These are phyloP conservation scores for Hyposmocoma kahamanoa DNA, from an alignment of 1,140 invertebrate genomes.

Conservation along the genomic window DNA sequence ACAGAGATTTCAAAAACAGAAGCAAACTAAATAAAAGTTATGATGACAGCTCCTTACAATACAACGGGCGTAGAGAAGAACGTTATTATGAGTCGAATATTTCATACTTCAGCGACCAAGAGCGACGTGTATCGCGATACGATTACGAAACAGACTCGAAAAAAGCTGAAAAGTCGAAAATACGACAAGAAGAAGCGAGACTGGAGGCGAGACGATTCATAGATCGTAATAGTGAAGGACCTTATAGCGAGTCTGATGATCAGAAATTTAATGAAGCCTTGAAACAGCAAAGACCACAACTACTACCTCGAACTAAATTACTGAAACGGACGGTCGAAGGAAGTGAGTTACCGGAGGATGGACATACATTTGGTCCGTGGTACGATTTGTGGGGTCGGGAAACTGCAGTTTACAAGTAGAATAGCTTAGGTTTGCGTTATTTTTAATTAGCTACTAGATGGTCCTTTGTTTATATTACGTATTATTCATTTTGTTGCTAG, in stretches of 20 bases:
- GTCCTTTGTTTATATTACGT: constrained; percentile 16
- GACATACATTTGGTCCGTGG: constrained; percentile 87
- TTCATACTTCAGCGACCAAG: constrained; percentile 69
- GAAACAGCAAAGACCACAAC: constrained; percentile 75
- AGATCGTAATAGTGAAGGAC: constrained; percentile 69
- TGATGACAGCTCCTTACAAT: constrained; percentile 60
- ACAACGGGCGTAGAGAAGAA: constrained; percentile 68
- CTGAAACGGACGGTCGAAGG: constrained; percentile 66
- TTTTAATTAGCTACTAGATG: constrained; percentile 5
- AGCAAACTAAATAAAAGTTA: constrained; percentile 61
- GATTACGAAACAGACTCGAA: constrained; percentile 76
- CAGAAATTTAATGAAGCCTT: constrained; percentile 77
- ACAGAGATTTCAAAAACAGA: constrained; percentile 44
- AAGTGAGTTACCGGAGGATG: constrained; percentile 75
- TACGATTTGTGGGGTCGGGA: constrained; percentile 87
- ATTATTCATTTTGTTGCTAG: constrained; percentile 11
- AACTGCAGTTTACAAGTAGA: constrained; percentile 63
- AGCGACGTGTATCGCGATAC: constrained; percentile 71
- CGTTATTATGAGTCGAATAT: constrained; percentile 71
- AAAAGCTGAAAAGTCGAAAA: constrained; percentile 71
- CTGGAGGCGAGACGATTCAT: constrained; percentile 61
- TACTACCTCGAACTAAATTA: constrained; percentile 82
- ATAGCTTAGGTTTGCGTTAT: constrained; percentile 26
- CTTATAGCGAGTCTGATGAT: constrained; percentile 76
- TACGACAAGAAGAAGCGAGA: constrained; percentile 67